Percentiles rank a stretch among this genome's conserved stretches.
Conservation (phyloP, 2,888 invertebrate species). For the Acrocyrtus sp. region DNA sequence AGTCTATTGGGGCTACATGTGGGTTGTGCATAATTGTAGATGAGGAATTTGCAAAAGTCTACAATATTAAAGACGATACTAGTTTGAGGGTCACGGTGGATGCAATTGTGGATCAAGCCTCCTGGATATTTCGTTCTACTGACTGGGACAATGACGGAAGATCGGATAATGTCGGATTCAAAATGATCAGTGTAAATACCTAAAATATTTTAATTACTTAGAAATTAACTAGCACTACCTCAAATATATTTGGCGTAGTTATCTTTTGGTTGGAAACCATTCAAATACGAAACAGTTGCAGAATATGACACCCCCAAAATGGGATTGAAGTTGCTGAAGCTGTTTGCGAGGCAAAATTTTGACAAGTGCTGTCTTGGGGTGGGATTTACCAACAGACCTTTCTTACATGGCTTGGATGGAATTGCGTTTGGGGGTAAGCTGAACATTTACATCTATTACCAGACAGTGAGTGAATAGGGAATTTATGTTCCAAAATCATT, state of each 20-base stretch:
- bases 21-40: slow-evolving; percentile 21
- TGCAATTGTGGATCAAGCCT: slow-evolving; percentile 52
- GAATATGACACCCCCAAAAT: slow-evolving; percentile 35
- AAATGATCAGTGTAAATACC: neutral
- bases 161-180: slow-evolving; percentile 59
- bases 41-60: slow-evolving; percentile 20
- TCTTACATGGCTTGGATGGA: slow-evolving; percentile 29
- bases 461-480: neutral
- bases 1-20: slow-evolving; percentile 15
- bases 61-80: slow-evolving; percentile 6
- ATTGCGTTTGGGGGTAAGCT: slow-evolving; percentile 37
- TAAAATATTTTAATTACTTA: neutral
- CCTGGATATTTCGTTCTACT: slow-evolving; percentile 59
- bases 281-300: slow-evolving; percentile 11
- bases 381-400: slow-evolving; percentile 43
- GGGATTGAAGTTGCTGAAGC: slow-evolving; percentile 15
- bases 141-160: slow-evolving; percentile 57
- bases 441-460: neutral
- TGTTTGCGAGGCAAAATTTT: slow-evolving; percentile 36
- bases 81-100: neutral
- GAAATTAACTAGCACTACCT: too few species aligned
- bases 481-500: neutral
- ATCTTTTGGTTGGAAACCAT: slow-evolving; percentile 36
- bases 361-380: slow-evolving; percentile 42
- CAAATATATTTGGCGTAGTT: slow-evolving; percentile 29